Conservation (phyloP, 1,140 invertebrate genomes). For the Micrasema minimum region DNA sequence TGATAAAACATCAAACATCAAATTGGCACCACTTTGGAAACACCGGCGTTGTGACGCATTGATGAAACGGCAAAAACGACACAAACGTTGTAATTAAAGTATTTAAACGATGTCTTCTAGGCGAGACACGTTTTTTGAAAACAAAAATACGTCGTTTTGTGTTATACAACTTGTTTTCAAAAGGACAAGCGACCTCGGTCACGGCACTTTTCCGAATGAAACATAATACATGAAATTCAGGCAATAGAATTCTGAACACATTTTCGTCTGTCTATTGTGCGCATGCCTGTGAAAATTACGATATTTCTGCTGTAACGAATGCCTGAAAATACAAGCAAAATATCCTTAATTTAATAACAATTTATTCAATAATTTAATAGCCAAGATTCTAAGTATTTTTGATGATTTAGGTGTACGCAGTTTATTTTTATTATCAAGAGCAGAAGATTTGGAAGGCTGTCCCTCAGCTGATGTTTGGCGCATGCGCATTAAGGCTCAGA, state of each 20-base stretch:
- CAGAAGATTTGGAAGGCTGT: neutral
- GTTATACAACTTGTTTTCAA: neutral
- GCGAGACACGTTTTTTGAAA: constrained; percentile 22
- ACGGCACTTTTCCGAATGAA: constrained; percentile 38
- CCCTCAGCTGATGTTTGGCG: constrained; percentile 2
- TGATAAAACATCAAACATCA: constrained; percentile 4
- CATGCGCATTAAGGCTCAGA: neutral
- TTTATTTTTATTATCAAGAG: neutral
- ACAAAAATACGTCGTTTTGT: constrained; percentile 31
- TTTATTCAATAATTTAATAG: neutral
- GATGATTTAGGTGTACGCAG: neutral
- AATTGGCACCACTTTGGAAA: neutral
- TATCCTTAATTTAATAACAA: no score
- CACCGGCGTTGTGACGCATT: neutral
- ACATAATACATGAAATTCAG: constrained; percentile 18
- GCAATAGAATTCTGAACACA: neutral
- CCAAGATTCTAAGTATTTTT: neutral
- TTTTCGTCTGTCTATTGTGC: constrained; percentile 17
- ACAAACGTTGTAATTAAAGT: neutral
- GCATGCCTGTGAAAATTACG: constrained; percentile 12
- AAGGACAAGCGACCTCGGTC: constrained; percentile 12
- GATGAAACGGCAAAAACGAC: neutral
- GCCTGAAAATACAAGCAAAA: no score
- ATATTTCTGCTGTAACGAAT: neutral
- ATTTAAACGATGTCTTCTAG: neutral